Base-by-base conservation (phyloP, 1,140 invertebrate species). In the Anagrus nilaparvatae region DNA sequence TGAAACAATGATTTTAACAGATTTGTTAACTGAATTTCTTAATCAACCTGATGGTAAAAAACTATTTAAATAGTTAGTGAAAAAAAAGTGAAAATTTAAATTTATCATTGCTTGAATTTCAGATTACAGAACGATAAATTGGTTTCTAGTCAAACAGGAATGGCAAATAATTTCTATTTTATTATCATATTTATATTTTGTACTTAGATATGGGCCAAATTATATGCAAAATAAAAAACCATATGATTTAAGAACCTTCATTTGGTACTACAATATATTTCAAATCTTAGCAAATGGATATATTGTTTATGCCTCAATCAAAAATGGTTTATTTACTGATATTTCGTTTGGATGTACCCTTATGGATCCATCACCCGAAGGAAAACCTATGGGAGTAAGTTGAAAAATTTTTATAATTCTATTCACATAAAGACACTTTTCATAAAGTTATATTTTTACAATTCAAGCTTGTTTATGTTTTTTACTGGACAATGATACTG, bases 191-290 rank as follows among this genome's bases (percentile, higher is more conserved):
- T 53, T 73, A 14, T 67, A 66, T 46, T 61, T 73, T 46, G 70
- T 75, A 6, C 58, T 67, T 40, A 58, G 58, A 42, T 51, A 65
- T 12, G 77, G 77, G 13, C 75, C 74, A 24, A 53, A 54, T 28
- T 66, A 60, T 43, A 82, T 82, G 79, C 65, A 73, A 53, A 61
- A 74, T 37, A 51, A 69, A 40, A 60, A 73, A 57, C 69, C 82
- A 21, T 74, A 73, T 47, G 59, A 72, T 25, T 58, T 80, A 12
- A 72, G 75, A 49, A 56, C 52, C 33, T 50, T 73, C 13, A 69
- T 80, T 35, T 63, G 71, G 40, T 59, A 60, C 17, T 83, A 82
- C 55, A 81, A 81, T 54, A 59, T 76, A 40, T 61, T 70, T 48
- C 71, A 79, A 56, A 68, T 74, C 8, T 13, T 74, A 6, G 54